These are phyloP conservation scores for Crocuta crocuta DNA, from an alignment of 2,113 vertebrate genomes.

Conservation along the genomic window DNA sequence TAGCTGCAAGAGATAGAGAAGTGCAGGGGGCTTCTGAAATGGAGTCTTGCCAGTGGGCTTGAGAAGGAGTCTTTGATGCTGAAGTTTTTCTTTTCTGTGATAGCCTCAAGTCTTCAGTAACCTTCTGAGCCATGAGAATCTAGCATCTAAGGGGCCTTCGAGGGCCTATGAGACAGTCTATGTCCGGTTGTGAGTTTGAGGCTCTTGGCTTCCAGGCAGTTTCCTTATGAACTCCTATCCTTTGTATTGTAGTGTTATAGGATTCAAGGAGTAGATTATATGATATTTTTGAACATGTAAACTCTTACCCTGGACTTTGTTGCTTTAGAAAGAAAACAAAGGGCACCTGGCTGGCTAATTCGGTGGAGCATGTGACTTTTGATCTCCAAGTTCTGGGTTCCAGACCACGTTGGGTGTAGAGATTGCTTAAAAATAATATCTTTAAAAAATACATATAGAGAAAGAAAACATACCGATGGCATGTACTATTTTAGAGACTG, in stretches of 20 bases:
- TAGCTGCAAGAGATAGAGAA: background rate
- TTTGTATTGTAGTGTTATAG: background rate
- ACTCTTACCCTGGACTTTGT: background rate
- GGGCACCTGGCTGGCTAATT: background rate
- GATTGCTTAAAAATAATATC: background rate
- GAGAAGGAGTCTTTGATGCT: background rate
- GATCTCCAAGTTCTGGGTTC: background rate
- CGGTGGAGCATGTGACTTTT: background rate
- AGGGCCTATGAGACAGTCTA: background rate
- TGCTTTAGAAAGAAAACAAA: slow-evolving; percentile 29
- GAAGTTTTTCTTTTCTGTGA: background rate
- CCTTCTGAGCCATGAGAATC: background rate
- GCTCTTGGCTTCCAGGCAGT: background rate
- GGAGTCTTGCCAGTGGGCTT: background rate
- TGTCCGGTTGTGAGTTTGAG: background rate
- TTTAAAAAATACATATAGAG: background rate
- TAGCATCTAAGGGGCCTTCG: background rate
- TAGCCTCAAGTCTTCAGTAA: background rate
- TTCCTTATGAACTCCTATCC: background rate
- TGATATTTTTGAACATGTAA: background rate
- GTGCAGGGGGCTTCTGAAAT: background rate
- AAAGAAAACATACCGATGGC: background rate
- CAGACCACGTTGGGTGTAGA: background rate
- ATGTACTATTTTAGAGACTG: background rate
- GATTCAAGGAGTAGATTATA: background rate